Conservation (phyloP, 2,888 invertebrate species). For the Spatulosminthurus flaviceps region DNA sequence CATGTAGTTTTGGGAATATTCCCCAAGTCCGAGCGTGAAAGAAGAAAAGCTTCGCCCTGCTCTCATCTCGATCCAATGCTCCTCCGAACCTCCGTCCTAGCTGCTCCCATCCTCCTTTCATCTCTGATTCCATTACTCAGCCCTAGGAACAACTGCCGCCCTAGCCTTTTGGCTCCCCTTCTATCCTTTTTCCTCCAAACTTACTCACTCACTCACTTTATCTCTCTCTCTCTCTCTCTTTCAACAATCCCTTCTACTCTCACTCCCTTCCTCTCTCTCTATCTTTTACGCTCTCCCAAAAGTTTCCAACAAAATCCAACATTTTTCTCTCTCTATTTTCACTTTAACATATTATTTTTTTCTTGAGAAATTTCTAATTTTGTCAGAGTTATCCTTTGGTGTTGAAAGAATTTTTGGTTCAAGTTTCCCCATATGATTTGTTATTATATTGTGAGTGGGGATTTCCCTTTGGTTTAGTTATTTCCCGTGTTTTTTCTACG, state of each 20-base stretch:
- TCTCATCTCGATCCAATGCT: conserved; percentile 61
- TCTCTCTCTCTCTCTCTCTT: conserved; percentile 15
- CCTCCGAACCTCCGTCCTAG: conserved; percentile 60
- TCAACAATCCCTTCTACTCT: conserved; percentile 1
- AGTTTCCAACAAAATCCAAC: too few relatives aligned
- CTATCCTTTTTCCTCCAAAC: conserved; percentile 32
- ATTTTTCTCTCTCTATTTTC: too few relatives aligned
- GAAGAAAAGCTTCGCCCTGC: conserved; percentile 59
- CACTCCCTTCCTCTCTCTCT: not conserved
- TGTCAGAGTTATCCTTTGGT: too few relatives aligned
- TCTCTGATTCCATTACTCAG: conserved; percentile 33
- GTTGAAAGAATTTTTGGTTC: too few relatives aligned
- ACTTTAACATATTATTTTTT: too few relatives aligned
- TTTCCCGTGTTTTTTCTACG: not conserved
- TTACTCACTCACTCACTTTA: conserved; percentile 35
- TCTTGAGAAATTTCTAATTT: too few relatives aligned
- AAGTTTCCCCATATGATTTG: too few relatives aligned
- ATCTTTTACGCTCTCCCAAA: not conserved
- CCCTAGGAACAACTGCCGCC: not conserved
- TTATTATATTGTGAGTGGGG: too few relatives aligned
- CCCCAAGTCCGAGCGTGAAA: conserved; percentile 54
- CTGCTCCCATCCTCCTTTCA: conserved; percentile 46
- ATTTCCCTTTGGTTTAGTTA: not conserved
- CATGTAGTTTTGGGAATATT: conserved; percentile 9
- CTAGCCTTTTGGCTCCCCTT: conserved; percentile 42